Evolutionary conservation across 1,140 invertebrate genomes (phyloP).

Genomic region (Odontomachus brunneus): DNA sequence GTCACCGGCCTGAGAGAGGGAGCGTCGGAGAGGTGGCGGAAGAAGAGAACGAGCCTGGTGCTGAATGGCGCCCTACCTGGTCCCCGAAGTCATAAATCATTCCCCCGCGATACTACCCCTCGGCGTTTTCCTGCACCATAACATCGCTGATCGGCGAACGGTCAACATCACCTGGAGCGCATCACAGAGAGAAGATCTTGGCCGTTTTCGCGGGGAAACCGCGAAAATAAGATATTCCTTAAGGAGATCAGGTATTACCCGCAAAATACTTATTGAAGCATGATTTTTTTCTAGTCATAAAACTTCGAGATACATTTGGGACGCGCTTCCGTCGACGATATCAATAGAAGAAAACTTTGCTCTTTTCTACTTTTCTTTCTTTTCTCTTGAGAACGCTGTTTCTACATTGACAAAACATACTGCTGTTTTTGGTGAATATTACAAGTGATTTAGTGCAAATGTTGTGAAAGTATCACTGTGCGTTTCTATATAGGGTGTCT

Average conservation of each 20-base stretch:
- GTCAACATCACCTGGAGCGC: conserved; percentile 82
- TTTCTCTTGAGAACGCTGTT: neutral
- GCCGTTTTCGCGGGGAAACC: neutral
- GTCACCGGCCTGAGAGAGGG: conserved; percentile 39
- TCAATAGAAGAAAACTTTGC: neutral
- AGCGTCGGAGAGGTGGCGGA: conserved; percentile 64
- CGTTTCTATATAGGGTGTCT: too few species aligned
- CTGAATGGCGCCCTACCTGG: conserved; percentile 83
- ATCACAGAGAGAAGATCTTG: conserved; percentile 4
- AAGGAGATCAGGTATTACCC: conserved; percentile 21
- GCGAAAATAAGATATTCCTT: neutral
- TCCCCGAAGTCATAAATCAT: conserved; percentile 84
- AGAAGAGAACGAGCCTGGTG: conserved; percentile 72
- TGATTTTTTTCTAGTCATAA: neutral
- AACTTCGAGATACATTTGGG: neutral
- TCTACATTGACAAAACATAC: neutral
- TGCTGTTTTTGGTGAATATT: neutral
- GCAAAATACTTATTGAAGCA: neutral
- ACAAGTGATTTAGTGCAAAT: neutral
- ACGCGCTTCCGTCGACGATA: neutral
- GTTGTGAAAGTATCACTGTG: neutral
- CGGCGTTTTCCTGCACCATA: conserved; percentile 78
- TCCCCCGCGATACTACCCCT: conserved; percentile 82
- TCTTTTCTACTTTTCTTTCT: neutral
- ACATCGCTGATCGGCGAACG: conserved; percentile 78